A percentile compares a stretch with the other conserved stretches of the same genome.
These are phyloP conservation scores for Lamellibrachia luymesi DNA, from an alignment of 1,140 invertebrate species.

Conservation along the genomic window DNA sequence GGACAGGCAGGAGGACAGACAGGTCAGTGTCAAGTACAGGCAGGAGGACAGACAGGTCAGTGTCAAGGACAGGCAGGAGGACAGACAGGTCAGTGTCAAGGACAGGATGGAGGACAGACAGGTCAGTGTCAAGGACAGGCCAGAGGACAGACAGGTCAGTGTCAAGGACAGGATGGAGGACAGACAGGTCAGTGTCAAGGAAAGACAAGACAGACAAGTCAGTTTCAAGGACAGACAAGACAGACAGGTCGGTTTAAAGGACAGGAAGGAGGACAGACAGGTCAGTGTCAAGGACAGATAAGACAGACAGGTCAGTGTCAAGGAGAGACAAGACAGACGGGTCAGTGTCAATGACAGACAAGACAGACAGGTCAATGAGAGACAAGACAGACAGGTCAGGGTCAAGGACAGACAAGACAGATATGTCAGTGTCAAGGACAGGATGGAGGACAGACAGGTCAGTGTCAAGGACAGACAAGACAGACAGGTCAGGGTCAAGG, in stretches of 20 bases:
- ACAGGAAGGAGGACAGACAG: neutral
- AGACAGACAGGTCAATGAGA: neutral
- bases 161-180: no score
- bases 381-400: neutral
- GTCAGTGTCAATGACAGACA: neutral
- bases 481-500: slow-evolving; percentile 36
- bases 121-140: no score
- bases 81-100: no score
- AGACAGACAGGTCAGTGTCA: no score
- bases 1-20: slow-evolving; percentile 37
- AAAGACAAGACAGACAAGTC: no score
- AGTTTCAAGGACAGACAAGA: neutral
- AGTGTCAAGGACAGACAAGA: slow-evolving; percentile 32
- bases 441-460: slow-evolving; percentile 21
- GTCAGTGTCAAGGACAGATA: no score
- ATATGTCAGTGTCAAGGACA: slow-evolving; percentile 7
- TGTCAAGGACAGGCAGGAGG: no score
- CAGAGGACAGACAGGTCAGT: no score
- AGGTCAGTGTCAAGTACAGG: neutral
- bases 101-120: no score
- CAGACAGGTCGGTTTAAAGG: neutral
- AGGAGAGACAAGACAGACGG: slow-evolving; percentile 21
- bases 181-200: no score
- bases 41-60: no score
- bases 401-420: neutral